Base-by-base conservation (phyloP, 2,113 vertebrate species). In the Thunnus thynnus region DNA sequence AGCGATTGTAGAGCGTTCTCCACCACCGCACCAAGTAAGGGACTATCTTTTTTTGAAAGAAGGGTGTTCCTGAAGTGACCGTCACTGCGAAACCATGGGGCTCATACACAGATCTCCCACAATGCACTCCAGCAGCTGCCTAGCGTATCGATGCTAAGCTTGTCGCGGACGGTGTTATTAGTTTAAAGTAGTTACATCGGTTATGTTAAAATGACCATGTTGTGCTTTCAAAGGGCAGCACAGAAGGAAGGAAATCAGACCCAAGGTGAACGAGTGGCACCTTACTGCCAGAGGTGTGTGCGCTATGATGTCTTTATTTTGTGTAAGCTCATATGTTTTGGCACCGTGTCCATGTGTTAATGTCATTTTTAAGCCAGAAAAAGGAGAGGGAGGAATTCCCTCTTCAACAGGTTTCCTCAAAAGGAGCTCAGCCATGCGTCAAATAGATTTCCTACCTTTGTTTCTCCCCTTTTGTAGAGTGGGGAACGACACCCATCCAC, bases 391-490 rank as follows among this genome's bases (percentile, higher is more conserved):
- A 93, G 91, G 90, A 92, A 92, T 92, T 92, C 88, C 91, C 91
- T 85, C 77, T 63, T 90, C 91, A 90, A 87, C 91, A 78, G 78
- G 85, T 86, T 92, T 92, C 91, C 89, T 91, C 81, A 56, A 16
- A 86, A 88, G 85, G 71, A 81, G 72, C 74, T 76, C 54, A 2
- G 13, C 57, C 71, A 75, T 90, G 88, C 88, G 85, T 89, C 91
- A 92, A 89, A 88, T 88, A 79, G 81, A 80, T 91, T 91, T 92
- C 91, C 91, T 87, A 89, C 85, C 77, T 92, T 91, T 92, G 90
- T 92, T 84, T 85, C 13, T 52, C 36, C 22, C 22, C 65, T 84
- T 79, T 25, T 66, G 74, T 47, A 3, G 30, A 55, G 22, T 20
- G 14, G 6, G 47, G 50, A 78, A 78, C 78, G 54, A 75, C 69